These are phyloP conservation scores for Cyrtonyx montezumae DNA, from an alignment of 2,113 vertebrate species.

Conservation along the genomic window DNA sequence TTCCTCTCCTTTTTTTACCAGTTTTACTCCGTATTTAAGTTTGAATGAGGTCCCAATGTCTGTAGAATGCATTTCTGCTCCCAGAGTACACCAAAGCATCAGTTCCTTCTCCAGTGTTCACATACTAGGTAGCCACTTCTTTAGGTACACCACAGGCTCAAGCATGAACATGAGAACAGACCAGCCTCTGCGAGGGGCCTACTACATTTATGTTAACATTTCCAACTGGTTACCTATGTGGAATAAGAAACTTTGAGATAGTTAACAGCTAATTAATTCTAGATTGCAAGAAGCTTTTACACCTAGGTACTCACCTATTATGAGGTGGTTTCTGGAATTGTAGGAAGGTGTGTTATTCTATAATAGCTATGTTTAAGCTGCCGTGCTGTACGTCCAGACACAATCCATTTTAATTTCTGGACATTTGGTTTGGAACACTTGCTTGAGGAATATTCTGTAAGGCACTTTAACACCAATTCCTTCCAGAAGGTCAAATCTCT, in stretches of 20 bases:
- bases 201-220: background rate
- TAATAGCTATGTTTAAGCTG: constrained; percentile 95
- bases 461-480: constrained; percentile 91
- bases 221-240: background rate
- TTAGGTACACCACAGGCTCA: background rate
- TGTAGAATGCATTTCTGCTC: background rate
- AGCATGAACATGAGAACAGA: background rate
- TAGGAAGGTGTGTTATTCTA: constrained; percentile 93
- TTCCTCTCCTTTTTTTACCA: background rate
- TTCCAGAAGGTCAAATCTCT: constrained; percentile 89
- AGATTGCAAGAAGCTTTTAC: background rate
- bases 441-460: constrained; percentile 90
- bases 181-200: background rate
- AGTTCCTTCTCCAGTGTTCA: background rate
- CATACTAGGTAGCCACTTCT: background rate
- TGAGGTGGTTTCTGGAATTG: constrained; percentile 89
- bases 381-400: constrained; percentile 92
- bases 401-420: constrained; percentile 94
- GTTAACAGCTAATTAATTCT: background rate
- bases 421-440: constrained; percentile 90
- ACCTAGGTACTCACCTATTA: constrained; percentile 64
- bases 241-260: background rate
- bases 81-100: background rate
- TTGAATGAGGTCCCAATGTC: background rate
- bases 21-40: background rate